Base-by-base conservation (phyloP, 2,113 vertebrate genomes). In the Perccottus glenii region DNA sequence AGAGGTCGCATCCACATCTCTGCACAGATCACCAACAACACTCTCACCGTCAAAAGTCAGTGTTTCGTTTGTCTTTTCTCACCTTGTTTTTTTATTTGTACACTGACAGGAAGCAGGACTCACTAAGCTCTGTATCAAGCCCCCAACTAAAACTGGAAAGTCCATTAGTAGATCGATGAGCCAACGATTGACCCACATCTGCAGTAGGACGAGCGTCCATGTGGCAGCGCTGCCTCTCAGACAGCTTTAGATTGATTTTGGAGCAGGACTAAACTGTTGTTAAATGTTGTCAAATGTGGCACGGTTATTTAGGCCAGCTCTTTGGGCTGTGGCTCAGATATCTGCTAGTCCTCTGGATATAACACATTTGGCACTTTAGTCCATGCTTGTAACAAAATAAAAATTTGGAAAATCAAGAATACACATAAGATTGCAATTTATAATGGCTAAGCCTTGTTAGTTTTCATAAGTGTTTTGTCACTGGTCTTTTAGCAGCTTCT, bases 1-100 rank as follows among this genome's bases (percentile, higher is more conserved):
- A 89, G 97, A 1, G 97, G 97, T 38, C 94, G 97, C 57, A 95
- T 99, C 80, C 93, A 95, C 38, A 96, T 99, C 93, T 83, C 92
- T 11, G 96, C 95, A 0, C 90, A 94, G 70, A 97, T 98, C 53
- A 89, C 87, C 15, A 88, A 91, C 32, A 90, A 94, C 0, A 82
- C 90, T 4, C 94, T 98, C 77, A 93, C 91, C 0, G 97, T 99
- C 0, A 91, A 93, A 53, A 94, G 97, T 99, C 88, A 92, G 96
- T 91, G 11, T 36, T 36, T 47, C 33, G 27, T 15, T 48, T 52
- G n/a, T 61, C 60, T 27, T 27, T 27, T 27, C 19, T 27, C 19
- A 27, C 19, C 19, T 27, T 27, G 19, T 27, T 1, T 45, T 57
- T 64, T 67, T 9, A 5, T 15, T 44, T 40, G 49, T 49, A 10